These are phyloP conservation scores for Noctuana brunneofusca DNA, from an alignment of 2,888 invertebrate species.

Conservation along the genomic window DNA sequence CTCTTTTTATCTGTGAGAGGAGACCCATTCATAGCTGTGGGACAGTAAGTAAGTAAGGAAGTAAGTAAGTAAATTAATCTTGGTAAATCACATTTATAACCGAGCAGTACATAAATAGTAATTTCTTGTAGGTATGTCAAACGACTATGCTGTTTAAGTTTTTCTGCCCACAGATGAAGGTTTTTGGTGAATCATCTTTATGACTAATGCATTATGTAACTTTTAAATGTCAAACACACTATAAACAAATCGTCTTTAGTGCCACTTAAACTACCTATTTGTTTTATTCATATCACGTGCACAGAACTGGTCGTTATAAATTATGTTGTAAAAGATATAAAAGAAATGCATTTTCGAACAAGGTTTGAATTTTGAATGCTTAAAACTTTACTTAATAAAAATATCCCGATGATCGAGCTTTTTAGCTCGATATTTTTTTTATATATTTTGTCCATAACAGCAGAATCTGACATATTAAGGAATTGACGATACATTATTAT, in stretches of 20 bases:
- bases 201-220: constrained; percentile 32
- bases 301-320: constrained; percentile 4
- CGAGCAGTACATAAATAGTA: too few relatives aligned
- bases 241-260: not conserved
- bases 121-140: not conserved
- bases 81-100: too few relatives aligned
- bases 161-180: constrained; percentile 18
- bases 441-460: too few relatives aligned
- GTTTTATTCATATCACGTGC: constrained; percentile 15
- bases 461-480: too few relatives aligned
- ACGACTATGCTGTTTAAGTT: constrained; percentile 2
- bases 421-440: too few relatives aligned
- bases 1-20: not conserved
- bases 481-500: too few relatives aligned
- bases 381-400: too few relatives aligned
- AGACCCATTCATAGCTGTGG: too few relatives aligned
- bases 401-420: too few relatives aligned
- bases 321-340: constrained; percentile 9
- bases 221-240: constrained; percentile 27
- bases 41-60: too few relatives aligned
- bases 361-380: too few relatives aligned
- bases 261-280: constrained; percentile 1
- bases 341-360: not conserved
- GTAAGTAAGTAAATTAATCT: too few relatives aligned
- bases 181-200: constrained; percentile 18